phyloP scores from a whole-genome alignment of 2,113 vertebrate genomes.

The Meles meles region DNA sequence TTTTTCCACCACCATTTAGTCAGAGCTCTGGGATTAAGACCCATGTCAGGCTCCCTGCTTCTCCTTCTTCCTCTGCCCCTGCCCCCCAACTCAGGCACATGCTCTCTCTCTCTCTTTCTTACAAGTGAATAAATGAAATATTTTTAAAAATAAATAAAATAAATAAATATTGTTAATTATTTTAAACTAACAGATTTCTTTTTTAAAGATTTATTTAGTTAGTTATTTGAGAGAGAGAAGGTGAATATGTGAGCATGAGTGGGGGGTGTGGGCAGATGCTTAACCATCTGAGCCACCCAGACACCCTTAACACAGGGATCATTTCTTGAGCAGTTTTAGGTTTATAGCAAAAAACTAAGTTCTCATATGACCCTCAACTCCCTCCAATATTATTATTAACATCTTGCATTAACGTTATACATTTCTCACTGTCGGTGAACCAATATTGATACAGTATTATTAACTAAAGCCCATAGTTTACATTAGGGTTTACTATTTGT shows the following conservation, averaged over 20 bases:
- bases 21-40: too few species aligned
- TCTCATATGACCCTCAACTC: not conserved
- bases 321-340: not conserved
- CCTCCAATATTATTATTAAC: not conserved
- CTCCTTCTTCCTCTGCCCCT: not conserved
- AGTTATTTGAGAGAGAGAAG: too few species aligned
- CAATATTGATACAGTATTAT: not conserved
- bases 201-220: not conserved
- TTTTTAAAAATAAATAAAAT: not conserved
- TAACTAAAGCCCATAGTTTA: not conserved
- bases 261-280: too few species aligned
- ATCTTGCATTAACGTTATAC: not conserved
- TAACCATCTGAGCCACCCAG: too few species aligned
- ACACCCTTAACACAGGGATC: not conserved
- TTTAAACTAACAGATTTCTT: not conserved
- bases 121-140: too few species aligned
- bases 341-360: not conserved
- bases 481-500: not conserved
- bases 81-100: too few species aligned
- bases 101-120: not conserved
- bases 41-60: not conserved
- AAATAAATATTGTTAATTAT: not conserved
- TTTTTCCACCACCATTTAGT: too few species aligned
- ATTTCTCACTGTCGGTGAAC: not conserved
- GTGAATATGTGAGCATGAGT: too few species aligned